Evolutionary conservation across 2,113 vertebrate species (phyloP), one percentile per base, ranked within the genome.

Genomic region (Emydura subglobosa): DNA sequence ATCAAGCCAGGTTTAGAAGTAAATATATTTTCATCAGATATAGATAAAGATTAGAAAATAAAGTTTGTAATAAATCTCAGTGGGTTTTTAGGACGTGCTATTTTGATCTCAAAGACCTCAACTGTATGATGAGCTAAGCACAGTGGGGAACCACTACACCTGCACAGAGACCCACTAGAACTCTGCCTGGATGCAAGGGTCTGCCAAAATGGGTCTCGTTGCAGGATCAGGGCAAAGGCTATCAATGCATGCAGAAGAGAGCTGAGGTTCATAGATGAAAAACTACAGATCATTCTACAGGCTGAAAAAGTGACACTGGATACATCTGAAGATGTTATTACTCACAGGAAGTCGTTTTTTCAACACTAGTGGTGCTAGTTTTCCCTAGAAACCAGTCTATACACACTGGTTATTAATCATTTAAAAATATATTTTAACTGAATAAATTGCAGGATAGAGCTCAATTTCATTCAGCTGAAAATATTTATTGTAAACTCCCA

Each of bases 341-440:
- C 10, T 55, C 5, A 4, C 54, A 95, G 42, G 42, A 88, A 93
- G 88, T 6, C 44, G 21, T n/a, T n/a, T 25, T 31, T 81, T 80
- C 65, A 5, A 5, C 12, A 42, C 47, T 79, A 50, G 31, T 8
- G 5, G 83, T 89, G 68, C 87, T 21, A 88, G 27, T 53, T 85
- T 91, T 89, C 42, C 24, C 22, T 78, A 12, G 24, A 65, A 94
- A 82, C 31, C 42, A 91, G 79, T 54, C 87, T 88, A 89, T 88
- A 89, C 5, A 19, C 34, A 85, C 2, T 54, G 44, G 11, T 78
- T 78, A 78, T 78, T 44, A 79, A 51, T 31, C n/a, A 89, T 91
- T 79, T 54, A 47, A 80, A 92, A 93, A 95, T 19, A 95, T 53
- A 11, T 22, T 57, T 92, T n/a, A 19, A 54, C 16, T 54, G 94